Conservation (phyloP, 2,797 vertebrate species). For the Zalophus californianus region DNA sequence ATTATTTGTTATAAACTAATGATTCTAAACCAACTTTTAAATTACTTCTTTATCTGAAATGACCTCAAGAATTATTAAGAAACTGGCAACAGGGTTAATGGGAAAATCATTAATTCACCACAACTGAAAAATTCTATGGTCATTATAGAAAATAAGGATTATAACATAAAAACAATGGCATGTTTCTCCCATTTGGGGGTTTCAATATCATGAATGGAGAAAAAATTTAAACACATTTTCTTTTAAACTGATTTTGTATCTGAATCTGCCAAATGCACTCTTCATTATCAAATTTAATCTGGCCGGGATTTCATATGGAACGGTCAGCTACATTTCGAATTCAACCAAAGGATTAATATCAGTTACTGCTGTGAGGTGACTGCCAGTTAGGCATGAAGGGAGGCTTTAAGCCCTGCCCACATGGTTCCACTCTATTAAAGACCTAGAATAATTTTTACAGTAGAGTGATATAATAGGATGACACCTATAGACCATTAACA, state of each 20-base stretch:
- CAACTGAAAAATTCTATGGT: neutral
- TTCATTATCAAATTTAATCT: neutral
- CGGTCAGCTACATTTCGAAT: neutral
- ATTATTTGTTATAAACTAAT: neutral
- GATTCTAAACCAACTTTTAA: slow-evolving; percentile 9
- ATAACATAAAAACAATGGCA: neutral
- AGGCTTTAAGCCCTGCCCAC: neutral
- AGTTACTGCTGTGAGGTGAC: neutral
- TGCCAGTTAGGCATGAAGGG: neutral
- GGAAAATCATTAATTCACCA: neutral
- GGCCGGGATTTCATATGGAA: neutral
- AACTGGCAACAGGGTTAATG: neutral
- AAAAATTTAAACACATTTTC: neutral
- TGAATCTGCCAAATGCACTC: neutral
- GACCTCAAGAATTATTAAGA: neutral
- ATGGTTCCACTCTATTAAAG: neutral
- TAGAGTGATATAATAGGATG: neutral
- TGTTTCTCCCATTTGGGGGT: neutral
- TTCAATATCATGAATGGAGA: neutral
- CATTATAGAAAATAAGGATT: slow-evolving; percentile 9
- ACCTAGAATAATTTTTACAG: neutral
- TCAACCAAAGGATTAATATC: too few relatives aligned
- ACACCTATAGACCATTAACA: neutral
- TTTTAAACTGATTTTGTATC: neutral
- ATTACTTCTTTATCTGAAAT: neutral